Evolutionary conservation across 2,113 vertebrate genomes (phyloP).

Genomic region (Chauna torquata): DNA sequence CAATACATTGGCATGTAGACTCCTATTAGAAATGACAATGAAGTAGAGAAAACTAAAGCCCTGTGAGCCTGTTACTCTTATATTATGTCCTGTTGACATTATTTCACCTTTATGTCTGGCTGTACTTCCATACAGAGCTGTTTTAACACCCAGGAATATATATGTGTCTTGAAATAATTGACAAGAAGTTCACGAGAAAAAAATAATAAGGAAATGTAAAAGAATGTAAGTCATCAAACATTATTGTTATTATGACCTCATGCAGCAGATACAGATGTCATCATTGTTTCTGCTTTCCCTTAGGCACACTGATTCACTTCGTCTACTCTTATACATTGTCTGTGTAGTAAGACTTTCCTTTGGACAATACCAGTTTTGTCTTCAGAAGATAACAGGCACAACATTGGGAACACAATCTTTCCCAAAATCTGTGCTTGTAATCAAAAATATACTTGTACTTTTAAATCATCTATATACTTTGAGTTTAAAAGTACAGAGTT

Average conservation of each 20-base stretch:
- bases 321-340: not conserved
- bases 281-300: not conserved
- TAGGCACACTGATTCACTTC: not conserved
- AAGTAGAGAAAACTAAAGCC: not conserved
- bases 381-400: not conserved
- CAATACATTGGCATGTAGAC: not conserved
- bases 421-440: not conserved
- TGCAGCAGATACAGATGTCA: not conserved
- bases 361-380: not conserved
- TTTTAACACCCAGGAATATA: not conserved
- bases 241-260: not conserved
- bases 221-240: not conserved
- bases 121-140: not conserved
- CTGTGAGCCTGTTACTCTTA: not conserved
- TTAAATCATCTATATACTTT: not conserved
- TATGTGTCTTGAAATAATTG: not conserved
- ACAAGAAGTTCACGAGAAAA: not conserved
- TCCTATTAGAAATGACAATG: not conserved
- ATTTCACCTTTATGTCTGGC: not conserved
- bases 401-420: not conserved
- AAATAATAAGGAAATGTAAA: not conserved
- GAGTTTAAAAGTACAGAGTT: not conserved
- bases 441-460: not conserved
- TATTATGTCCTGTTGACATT: not conserved
- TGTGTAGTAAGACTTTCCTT: not conserved